Percentiles rank a stretch among this genome's conserved stretches.
phyloP scores from a whole-genome alignment of 1,140 invertebrate genomes.

The Odontomachus brunneus region DNA sequence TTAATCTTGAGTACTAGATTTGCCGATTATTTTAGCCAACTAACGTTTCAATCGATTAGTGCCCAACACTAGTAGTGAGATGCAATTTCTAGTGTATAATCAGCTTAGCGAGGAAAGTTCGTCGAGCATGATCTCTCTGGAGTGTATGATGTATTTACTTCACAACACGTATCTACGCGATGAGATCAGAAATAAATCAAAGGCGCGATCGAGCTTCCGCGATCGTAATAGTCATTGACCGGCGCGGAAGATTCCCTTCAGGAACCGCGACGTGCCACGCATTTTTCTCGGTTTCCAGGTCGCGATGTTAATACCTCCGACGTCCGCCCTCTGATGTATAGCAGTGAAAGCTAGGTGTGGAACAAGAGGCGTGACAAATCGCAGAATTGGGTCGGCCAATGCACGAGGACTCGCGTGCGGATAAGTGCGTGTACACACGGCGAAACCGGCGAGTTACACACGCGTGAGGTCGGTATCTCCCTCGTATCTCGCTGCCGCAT shows the following conservation, averaged over 20 bases:
- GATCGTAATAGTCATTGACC: not conserved
- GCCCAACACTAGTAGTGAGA: too few species aligned
- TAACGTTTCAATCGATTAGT: too few species aligned
- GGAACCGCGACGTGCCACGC: not conserved
- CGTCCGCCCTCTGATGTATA: constrained; percentile 69
- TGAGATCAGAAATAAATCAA: not conserved
- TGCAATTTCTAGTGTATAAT: not conserved
- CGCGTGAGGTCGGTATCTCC: constrained; percentile 24
- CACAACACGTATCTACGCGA: not conserved
- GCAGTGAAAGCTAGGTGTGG: constrained; percentile 78
- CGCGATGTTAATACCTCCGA: constrained; percentile 45
- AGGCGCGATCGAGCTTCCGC: not conserved
- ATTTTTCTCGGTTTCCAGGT: constrained; percentile 24
- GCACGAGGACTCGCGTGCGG: constrained; percentile 52
- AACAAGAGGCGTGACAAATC: constrained; percentile 80
- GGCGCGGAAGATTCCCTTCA: not conserved
- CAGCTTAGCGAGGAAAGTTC: not conserved
- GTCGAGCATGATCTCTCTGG: not conserved
- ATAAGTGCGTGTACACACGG: constrained; percentile 60
- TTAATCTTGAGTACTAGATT: too few species aligned
- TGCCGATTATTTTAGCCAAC: too few species aligned
- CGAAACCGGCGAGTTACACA: constrained; percentile 51
- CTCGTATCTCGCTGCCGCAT: constrained; percentile 45
- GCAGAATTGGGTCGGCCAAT: constrained; percentile 77
- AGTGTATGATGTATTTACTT: too few species aligned